Conservation (phyloP, 1,140 invertebrate species). For the Lepidurus apus region DNA sequence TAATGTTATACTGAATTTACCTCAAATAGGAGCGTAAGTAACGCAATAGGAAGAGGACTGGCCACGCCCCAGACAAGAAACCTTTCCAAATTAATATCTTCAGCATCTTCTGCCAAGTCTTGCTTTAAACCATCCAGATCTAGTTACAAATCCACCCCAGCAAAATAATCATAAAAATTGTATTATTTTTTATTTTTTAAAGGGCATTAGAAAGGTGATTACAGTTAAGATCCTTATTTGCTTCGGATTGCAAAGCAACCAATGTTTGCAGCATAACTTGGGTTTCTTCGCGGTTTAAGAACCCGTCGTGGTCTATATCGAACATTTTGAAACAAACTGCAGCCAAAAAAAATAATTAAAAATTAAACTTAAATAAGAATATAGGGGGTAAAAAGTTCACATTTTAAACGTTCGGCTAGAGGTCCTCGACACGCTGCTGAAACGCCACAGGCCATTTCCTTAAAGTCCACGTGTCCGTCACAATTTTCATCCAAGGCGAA, state of each 20-base stretch:
- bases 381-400: constrained; percentile 51
- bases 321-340: constrained; percentile 87
- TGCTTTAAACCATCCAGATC: background rate
- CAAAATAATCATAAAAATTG: background rate
- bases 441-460: constrained; percentile 84
- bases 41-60: constrained; percentile 34
- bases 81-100: constrained; percentile 61
- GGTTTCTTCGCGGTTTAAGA: constrained; percentile 60
- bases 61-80: constrained; percentile 79
- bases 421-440: constrained; percentile 82
- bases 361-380: constrained; percentile 6
- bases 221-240: background rate
- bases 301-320: constrained; percentile 71
- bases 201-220: background rate
- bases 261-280: background rate
- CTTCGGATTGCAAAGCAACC: background rate
- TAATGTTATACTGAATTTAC: background rate
- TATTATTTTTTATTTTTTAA: background rate
- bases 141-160: background rate
- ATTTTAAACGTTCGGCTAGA: constrained; percentile 75
- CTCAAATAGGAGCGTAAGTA: constrained; percentile 22
- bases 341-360: constrained; percentile 43
- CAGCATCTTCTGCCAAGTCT: constrained; percentile 39
- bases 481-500: constrained; percentile 82
- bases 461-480: constrained; percentile 84